Conservation (phyloP, 2,113 vertebrate species). For the Fregata magnificens region DNA sequence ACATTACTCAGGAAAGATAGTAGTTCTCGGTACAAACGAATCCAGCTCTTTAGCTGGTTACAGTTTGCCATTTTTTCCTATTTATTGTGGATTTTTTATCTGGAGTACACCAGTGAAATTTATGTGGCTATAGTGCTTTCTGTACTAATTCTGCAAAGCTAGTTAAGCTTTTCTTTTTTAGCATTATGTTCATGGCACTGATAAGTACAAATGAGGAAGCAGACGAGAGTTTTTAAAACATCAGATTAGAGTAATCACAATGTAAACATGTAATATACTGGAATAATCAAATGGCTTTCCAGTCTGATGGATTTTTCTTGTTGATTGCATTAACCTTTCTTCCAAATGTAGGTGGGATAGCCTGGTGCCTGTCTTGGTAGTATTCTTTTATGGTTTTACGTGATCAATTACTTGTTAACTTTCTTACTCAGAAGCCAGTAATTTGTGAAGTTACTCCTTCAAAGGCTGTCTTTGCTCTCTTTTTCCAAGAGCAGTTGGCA, state of each 20-base stretch:
- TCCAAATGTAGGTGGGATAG: neutral
- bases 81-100: neutral
- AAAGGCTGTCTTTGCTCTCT: neutral
- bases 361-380: neutral
- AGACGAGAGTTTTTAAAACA: neutral
- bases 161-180: neutral
- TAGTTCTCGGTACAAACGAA: fast-evolving
- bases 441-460: neutral
- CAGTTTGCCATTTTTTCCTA: neutral
- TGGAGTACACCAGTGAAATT: neutral
- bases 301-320: neutral
- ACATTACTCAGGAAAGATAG: neutral
- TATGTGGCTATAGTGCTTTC: neutral
- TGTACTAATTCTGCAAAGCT: neutral
- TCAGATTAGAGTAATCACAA: neutral
- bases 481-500: neutral
- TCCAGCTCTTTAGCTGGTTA: neutral
- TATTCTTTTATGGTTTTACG: neutral
- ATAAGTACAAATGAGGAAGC: neutral
- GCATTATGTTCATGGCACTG: neutral
- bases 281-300: neutral
- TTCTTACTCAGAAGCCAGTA: neutral
- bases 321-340: neutral
- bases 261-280: neutral
- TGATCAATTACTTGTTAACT: neutral